Evolutionary conservation across 1,140 invertebrate genomes (phyloP).

Genomic region (Caerostris darwini): DNA sequence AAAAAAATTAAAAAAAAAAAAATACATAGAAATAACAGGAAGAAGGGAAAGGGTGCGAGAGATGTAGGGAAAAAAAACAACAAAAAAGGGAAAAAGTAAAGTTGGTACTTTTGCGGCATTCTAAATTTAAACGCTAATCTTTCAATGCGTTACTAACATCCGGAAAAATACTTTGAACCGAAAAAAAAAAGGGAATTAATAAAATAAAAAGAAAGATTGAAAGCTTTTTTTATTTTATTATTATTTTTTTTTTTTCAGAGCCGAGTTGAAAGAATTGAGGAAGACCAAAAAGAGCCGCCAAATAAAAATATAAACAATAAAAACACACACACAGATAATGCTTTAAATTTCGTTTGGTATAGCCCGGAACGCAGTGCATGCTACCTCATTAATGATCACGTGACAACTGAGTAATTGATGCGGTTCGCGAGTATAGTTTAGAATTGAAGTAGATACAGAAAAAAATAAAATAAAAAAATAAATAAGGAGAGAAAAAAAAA

Average conservation of each 20-base stretch:
- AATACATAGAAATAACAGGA: conserved; percentile 53
- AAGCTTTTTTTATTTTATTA: neutral
- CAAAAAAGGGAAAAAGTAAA: neutral
- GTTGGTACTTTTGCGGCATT: neutral
- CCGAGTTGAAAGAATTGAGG: conserved; percentile 30
- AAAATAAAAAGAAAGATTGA: conserved; percentile 18
- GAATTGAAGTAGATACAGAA: no score
- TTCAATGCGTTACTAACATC: conserved; percentile 72
- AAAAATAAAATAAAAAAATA: no score
- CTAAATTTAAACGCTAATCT: conserved; percentile 76
- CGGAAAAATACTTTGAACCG: conserved; percentile 71
- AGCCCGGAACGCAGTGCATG: conserved; percentile 48
- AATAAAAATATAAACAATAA: conserved; percentile 19
- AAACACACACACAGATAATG: neutral
- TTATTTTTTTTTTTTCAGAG: conserved; percentile 11
- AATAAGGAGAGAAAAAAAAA: neutral
- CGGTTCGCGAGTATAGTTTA: conserved; percentile 49
- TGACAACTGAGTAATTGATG: conserved; percentile 67
- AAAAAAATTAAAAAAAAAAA: neutral
- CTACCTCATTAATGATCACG: conserved; percentile 70
- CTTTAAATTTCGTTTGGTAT: conserved; percentile 65
- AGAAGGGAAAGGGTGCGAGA: conserved; percentile 9
- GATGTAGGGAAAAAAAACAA: neutral
- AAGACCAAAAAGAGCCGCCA: neutral
- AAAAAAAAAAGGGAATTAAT: neutral